These are phyloP conservation scores for Callipepla squamata DNA, from an alignment of 2,113 vertebrate genomes.

Conservation along the genomic window DNA sequence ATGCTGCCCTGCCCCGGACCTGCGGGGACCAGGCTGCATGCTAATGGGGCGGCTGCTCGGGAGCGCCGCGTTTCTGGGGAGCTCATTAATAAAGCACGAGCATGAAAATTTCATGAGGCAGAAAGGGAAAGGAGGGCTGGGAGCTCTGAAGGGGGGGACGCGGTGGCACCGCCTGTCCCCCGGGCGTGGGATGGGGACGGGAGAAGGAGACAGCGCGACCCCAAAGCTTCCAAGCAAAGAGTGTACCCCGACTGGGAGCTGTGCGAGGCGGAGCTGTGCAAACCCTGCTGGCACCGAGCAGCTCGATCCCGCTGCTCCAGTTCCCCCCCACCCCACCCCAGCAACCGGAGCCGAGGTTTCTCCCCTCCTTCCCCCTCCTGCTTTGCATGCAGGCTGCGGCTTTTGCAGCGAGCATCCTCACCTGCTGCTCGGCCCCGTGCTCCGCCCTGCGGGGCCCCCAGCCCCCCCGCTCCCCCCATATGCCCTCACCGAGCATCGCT, in stretches of 20 bases:
- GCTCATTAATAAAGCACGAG: constrained; percentile 55
- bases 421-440: too few species aligned
- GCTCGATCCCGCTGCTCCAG: not conserved
- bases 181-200: accelerated
- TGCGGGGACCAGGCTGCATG: constrained; percentile 17
- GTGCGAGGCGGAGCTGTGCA: not conserved
- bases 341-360: not conserved
- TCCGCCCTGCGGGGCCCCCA: accelerated
- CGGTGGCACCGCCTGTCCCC: not conserved
- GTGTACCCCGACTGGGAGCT: not conserved
- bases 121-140: not conserved
- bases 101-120: constrained; percentile 35
- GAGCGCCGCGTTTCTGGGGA: constrained; percentile 11
- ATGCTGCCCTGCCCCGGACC: constrained; percentile 27
- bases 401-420: not conserved
- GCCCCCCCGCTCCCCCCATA: too few species aligned
- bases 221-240: not conserved
- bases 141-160: not conserved
- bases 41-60: constrained; percentile 3
- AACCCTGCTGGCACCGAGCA: not conserved
- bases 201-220: not conserved
- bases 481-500: not conserved
- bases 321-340: not conserved
- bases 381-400: accelerated
- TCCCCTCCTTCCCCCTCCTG: not conserved